Evolutionary conservation across 1,140 invertebrate species (phyloP).

Genomic region (Macrobrachium nipponense): DNA sequence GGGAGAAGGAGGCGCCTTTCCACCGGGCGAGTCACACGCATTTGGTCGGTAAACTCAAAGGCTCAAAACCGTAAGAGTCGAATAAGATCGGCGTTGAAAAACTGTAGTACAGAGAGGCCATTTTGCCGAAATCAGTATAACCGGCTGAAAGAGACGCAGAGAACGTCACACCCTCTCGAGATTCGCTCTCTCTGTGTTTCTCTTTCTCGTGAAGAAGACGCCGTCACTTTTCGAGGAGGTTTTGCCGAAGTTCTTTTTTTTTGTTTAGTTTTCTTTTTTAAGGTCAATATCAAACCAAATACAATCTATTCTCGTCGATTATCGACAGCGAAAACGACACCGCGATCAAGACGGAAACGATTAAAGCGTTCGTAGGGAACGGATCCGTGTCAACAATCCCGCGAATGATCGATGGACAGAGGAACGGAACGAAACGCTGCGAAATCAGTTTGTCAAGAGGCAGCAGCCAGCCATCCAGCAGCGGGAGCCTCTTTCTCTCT

Average conservation of each 20-base stretch:
- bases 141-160: conserved; percentile 38
- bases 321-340: too few relatives aligned
- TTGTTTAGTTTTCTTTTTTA: too few relatives aligned
- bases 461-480: too few relatives aligned
- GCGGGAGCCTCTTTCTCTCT: not conserved
- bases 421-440: conserved; percentile 22
- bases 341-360: too few relatives aligned
- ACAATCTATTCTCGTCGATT: too few relatives aligned
- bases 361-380: not conserved
- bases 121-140: conserved; percentile 56
- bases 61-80: conserved; percentile 58
- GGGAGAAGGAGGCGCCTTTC: conserved; percentile 3
- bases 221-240: not conserved
- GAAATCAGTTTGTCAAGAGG: not conserved
- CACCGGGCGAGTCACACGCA: conserved; percentile 51
- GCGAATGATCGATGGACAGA: not conserved
- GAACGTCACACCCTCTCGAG: not conserved
- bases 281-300: too few relatives aligned
- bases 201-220: not conserved
- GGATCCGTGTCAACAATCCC: not conserved
- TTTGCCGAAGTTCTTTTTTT: too few relatives aligned
- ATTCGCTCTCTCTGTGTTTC: not conserved
- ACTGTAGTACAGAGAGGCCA: conserved; percentile 55
- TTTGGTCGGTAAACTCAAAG: conserved; percentile 62
- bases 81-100: conserved; percentile 59